phyloP scores from a whole-genome alignment of 2,113 vertebrate genomes.

The Passer montanus region DNA sequence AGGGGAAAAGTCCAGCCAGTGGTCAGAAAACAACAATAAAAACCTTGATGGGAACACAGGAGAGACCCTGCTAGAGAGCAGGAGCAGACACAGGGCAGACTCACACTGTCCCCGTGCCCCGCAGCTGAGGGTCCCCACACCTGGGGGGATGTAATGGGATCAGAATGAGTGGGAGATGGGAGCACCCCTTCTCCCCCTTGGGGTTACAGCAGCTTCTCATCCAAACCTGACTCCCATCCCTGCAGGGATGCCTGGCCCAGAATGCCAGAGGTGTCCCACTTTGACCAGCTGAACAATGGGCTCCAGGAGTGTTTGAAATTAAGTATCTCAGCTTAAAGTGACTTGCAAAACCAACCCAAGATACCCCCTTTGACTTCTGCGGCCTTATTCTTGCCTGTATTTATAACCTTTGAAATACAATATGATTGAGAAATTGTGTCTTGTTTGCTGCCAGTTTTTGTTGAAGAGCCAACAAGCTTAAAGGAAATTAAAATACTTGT shows the following conservation, averaged over 20 bases:
- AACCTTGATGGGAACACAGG: accelerated
- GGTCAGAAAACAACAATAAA: neutral
- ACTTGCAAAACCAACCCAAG: neutral
- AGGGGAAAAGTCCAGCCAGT: neutral
- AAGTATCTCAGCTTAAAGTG: neutral
- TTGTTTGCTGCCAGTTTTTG: neutral
- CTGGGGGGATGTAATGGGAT: accelerated
- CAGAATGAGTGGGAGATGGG: neutral
- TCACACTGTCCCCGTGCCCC: accelerated
- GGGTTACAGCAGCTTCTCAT: neutral
- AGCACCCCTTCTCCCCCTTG: accelerated
- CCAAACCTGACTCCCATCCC: neutral
- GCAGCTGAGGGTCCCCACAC: accelerated
- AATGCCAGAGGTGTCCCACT: accelerated
- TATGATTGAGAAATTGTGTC: neutral
- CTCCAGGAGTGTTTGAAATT: neutral
- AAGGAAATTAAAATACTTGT: neutral
- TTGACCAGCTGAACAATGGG: neutral
- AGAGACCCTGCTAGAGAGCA: neutral
- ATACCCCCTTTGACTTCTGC: neutral
- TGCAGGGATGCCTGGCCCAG: neutral
- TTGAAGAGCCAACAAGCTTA: neutral
- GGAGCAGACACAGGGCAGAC: neutral
- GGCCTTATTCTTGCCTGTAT: neutral
- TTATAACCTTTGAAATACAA: neutral